Evolutionary conservation across 2,113 vertebrate species (phyloP), one percentile per base, ranked within the genome.

Genomic region (Chlamydotis undulata): DNA sequence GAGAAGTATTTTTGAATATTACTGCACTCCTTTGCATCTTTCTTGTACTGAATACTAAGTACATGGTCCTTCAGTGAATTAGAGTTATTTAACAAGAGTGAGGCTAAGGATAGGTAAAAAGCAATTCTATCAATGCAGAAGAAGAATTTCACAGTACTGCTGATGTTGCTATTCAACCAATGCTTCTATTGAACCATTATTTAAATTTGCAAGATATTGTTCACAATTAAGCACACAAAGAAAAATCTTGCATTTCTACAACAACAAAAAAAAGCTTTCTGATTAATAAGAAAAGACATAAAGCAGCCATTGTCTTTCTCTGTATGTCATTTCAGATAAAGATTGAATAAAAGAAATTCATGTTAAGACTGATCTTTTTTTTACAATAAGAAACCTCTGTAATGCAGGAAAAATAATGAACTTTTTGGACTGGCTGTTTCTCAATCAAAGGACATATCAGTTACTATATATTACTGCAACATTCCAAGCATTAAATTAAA

Each of bases 401-500:
- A 83, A 6, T 83, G 23, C 14, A 87, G 52, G 37, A 90, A 84
- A 93, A 87, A 86, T 12, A 65, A 78, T 10, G 47, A 91, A 65
- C 6, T 8, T 71, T 91, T 83, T 84, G 13, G 47, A 79, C 57
- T 95, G 56, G 8, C 53, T 94, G 9, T 91, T 97, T 85, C 79
- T 93, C 47, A 95, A 1, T 95, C 84, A 95, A 93, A 94, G 41
- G 59, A 7, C 78, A 31, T 96, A 97, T 97, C 94, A 82, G 71
- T 97, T 97, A 93, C 94, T 95, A 49, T 76, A 63, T 86, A 94
- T 70, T 83, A 59, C 69, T 90, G 68, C 74, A 81, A 81, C 79
- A 95, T 95, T 96, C 87, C 90, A 87, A 91, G 80, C 89, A 92
- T 94, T 95, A 96, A 96, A 97, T 96, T 96, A 71, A 95, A 97